Base-by-base conservation (phyloP, 2,113 vertebrate species). In the Syrrhaptes paradoxus region DNA sequence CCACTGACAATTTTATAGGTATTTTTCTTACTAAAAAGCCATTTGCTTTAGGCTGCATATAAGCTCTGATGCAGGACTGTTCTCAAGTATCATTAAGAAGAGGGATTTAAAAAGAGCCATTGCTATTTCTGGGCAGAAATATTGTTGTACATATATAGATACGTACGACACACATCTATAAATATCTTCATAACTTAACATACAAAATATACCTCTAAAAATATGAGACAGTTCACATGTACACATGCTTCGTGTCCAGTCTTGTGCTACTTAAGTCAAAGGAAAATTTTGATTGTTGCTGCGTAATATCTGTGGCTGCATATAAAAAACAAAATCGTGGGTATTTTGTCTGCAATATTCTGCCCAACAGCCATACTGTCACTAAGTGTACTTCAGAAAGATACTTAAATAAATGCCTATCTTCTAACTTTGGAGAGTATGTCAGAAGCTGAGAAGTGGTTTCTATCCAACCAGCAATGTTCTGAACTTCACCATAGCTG, bases 51-150 rank as follows among this genome's bases (percentile, higher is more conserved):
- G 85, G 75, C 46, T 63, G 85, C 28, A 74, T 92, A 55, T 19
- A 49, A 89, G 49, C 49, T 93, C 49, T 29, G 17, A 66, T n/a
- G 49, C 41, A 89, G 49, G 85, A 91, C 68, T 66, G 17, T 70
- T 89, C 59, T 85, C 81, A 91, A 68, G 58, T 61, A 79, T 80
- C 74, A 87, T 85, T 88, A 91, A 61, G 55, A 89, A 89, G 28
- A 91, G 55, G n/a, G 41, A 87, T 93, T 89, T 91, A 0, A 36
- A 74, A 87, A 89, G 95, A 85, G 12, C 6, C 76, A 74, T 92
- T 86, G 52, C 34, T 96, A 78, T 67, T 75, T 78, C 78, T 82
- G 48, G 31, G 82, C 73, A 96, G 95, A 97, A 97, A 93, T 87
- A 96, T 88, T 93, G 78, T 83, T 95, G 77, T 68, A 32, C 13